These are phyloP conservation scores for Vidua macroura DNA, from an alignment of 2,113 vertebrate species.

Conservation along the genomic window DNA sequence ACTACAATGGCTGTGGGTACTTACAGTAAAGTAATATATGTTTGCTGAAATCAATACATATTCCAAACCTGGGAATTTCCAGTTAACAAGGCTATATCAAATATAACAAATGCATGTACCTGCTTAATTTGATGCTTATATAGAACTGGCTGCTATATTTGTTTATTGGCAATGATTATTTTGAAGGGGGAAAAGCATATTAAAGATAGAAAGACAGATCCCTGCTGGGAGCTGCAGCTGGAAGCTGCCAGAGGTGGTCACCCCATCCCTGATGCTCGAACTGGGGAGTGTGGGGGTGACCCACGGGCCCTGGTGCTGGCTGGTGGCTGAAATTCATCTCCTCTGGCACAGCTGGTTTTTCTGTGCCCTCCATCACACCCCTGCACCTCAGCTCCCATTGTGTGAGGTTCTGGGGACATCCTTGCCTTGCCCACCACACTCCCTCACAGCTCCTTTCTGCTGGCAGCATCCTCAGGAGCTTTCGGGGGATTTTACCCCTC, in stretches of 20 bases:
- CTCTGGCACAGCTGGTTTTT: background rate
- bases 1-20: conserved; percentile 74
- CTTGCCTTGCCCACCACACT: background rate
- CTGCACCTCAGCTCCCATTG: fast-evolving
- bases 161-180: conserved; percentile 50
- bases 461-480: background rate
- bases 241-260: background rate
- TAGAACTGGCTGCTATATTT: conserved; percentile 46
- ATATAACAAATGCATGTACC: conserved; percentile 50
- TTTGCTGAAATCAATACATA: conserved; percentile 72
- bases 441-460: background rate
- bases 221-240: background rate
- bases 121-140: conserved; percentile 58
- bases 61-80: conserved; percentile 67
- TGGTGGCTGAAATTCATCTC: background rate
- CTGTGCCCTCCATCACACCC: background rate
- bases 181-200: conserved; percentile 13
- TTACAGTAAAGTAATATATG: conserved; percentile 79
- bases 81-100: conserved; percentile 65
- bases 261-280: fast-evolving
- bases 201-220: background rate
- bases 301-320: fast-evolving
- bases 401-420: fast-evolving
- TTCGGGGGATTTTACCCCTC: fast-evolving
- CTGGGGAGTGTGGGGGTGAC: fast-evolving